Evolutionary conservation across 2,797 vertebrate genomes (phyloP), one percentile per base, ranked within the genome.

Genomic region (Allobates femoralis): DNA sequence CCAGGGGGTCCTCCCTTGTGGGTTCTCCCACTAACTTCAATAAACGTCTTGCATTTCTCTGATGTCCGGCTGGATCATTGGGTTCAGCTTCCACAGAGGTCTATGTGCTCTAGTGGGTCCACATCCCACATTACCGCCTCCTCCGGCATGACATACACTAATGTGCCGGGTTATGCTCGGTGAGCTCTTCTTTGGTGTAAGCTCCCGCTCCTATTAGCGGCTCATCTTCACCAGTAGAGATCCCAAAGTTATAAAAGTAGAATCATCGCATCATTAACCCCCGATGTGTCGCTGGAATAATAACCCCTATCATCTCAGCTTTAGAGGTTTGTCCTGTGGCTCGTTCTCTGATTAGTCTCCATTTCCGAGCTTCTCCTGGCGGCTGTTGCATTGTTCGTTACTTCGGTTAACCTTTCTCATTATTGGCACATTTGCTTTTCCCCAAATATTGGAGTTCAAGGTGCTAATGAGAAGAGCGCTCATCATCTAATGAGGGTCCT

Each of bases 371-470:
- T n/a, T 12, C 50, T 67, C 51, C 28, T 81, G 19, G 56, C 80
- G 30, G 26, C 64, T n/a, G 80, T 19, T 26, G 66, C n/a, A 56
- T 30, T 55, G 66, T 23, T 58, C 58, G 53, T 56, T 58, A 37
- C 50, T 82, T 10, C 66, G 12, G 28, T 73, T 73, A 55, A 82
- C 66, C 80, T 82, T 82, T 55, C 80, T 71, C 71, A 82, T 82
- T 82, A 58, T 82, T 83, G 67, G 67, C 67, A n/a, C 5, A 41
- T 74, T 74, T n/a, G 32, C 32, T 41, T 58, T 74, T 83, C 81
- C 53, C 81, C 11, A 34, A 53, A 83, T 73, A 15, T 67, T 21
- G 34, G 5, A 73, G 67, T 34, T 74, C 81, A 73, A 55, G 53
- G 51, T 56, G 53, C 21, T 83, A 83, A 83, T 83, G 67, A 56